phyloP scores from a whole-genome alignment of 2,113 vertebrate genomes.

The Poicephalus meyeri region DNA sequence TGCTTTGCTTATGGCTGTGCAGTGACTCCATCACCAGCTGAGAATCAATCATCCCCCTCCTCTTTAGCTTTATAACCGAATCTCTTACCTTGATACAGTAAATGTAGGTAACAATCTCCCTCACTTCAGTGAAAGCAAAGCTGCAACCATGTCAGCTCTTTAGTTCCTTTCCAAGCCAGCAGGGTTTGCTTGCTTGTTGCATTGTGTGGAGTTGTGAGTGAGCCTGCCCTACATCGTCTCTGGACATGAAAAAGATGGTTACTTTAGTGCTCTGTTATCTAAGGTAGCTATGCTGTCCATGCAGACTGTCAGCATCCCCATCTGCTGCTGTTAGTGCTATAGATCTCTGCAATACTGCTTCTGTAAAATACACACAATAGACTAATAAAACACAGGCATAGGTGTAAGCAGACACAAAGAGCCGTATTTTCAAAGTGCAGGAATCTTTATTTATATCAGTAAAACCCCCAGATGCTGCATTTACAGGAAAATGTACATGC shows the following conservation, averaged over 20 bases:
- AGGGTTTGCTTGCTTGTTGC: neutral
- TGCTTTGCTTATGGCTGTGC: neutral
- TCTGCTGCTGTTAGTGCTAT: neutral
- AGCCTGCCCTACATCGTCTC: neutral
- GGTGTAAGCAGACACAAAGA: constrained; percentile 30
- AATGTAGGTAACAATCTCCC: neutral
- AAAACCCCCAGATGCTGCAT: neutral
- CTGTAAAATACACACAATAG: neutral
- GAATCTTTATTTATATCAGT: neutral
- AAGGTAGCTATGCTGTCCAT: neutral
- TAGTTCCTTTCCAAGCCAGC: neutral
- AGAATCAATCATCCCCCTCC: neutral
- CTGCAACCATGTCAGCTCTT: neutral
- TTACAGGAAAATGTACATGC: neutral
- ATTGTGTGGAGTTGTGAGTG: neutral
- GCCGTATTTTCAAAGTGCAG: neutral
- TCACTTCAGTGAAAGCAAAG: neutral
- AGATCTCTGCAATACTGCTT: neutral
- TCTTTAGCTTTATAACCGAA: neutral
- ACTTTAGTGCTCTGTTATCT: neutral
- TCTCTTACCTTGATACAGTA: neutral
- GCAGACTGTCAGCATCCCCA: neutral
- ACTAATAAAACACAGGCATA: neutral
- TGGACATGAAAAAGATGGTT: neutral
- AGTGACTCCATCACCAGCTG: neutral